Evolutionary conservation across 2,113 vertebrate genomes (phyloP), one percentile per base, ranked within the genome.

Genomic region (Rhinolophus ferrumequinum): DNA sequence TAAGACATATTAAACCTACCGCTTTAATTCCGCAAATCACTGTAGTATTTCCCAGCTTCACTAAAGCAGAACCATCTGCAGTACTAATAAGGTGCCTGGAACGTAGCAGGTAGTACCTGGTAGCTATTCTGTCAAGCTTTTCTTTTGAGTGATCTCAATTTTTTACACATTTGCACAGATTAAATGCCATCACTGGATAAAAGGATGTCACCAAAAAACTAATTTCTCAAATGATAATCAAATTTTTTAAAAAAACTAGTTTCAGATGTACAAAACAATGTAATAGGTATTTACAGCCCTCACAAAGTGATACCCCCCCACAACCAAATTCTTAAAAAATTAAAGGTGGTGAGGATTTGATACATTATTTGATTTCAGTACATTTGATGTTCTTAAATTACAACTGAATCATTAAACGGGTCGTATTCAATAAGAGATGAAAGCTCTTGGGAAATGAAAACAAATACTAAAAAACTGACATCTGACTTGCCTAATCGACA

Each of bases 11-110:
- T 54, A 95, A 84, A 97, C 97, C 87, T 99, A 99, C 99, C 97
- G 99, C 99, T 98, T 99, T 99, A 86, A 99, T 98, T 66, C 99
- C 99, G 97, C 99, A 99, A 81, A 99, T 99, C 70, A 99, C 99
- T 0, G 99, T 99, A 5, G 99, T 99, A 98, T 99, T 99, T 97
- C 99, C 99, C 70, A 99, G 96, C 97, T 99, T 99, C 92, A 99
- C 99, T 97, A 99, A 97, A 30, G 99, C 99, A 50, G 99, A 99
- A 77, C 99, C 99, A 91, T 99, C 99, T 19, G 99, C 99, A 28
- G 99, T 99, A 73, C 99, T 98, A 98, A 99, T 13, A 83, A 79
- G 52, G 24, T 86, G 2, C 11, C 72, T 92, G 28, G 15, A 64
- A 89, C n/a, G 44, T 3, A 86, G 13, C 33, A 72, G 18, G 18